Evolutionary conservation across 2,888 invertebrate species (phyloP).

Genomic region (Tenthredo distinguenda): DNA sequence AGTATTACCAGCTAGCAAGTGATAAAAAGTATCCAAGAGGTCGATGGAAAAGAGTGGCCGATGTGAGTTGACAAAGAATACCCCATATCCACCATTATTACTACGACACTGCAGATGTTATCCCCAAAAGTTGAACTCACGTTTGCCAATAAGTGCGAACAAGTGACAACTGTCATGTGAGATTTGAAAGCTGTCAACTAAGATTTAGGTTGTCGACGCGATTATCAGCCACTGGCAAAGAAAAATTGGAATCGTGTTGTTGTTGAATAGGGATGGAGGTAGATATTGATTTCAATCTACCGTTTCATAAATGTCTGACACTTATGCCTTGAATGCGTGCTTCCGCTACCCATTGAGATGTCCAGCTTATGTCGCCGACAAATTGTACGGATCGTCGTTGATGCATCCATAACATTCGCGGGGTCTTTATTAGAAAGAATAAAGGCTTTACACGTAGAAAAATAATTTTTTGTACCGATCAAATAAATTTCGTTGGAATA

Average conservation of each 20-base stretch:
- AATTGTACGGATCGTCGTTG: not conserved
- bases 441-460: not conserved
- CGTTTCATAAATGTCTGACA: not conserved
- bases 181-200: not conserved
- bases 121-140: not conserved
- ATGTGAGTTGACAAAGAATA: no score
- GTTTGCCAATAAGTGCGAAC: not conserved
- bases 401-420: not conserved
- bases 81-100: not conserved
- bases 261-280: not conserved
- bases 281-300: not conserved
- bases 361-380: not conserved
- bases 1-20: no score
- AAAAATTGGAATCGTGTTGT: not conserved
- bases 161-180: not conserved
- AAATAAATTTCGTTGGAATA: no score
- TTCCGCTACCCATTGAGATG: not conserved
- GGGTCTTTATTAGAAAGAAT: not conserved
- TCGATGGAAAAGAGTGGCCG: no score
- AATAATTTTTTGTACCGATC: no score
- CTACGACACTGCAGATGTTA: not conserved
- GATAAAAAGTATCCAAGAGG: no score
- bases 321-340: not conserved
- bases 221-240: slow-evolving; percentile 1
- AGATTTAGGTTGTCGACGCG: not conserved